Evolutionary conservation across 2,797 vertebrate species (phyloP), one percentile per base, ranked within the genome.

Genomic region (Pantherophis vulpinus): DNA sequence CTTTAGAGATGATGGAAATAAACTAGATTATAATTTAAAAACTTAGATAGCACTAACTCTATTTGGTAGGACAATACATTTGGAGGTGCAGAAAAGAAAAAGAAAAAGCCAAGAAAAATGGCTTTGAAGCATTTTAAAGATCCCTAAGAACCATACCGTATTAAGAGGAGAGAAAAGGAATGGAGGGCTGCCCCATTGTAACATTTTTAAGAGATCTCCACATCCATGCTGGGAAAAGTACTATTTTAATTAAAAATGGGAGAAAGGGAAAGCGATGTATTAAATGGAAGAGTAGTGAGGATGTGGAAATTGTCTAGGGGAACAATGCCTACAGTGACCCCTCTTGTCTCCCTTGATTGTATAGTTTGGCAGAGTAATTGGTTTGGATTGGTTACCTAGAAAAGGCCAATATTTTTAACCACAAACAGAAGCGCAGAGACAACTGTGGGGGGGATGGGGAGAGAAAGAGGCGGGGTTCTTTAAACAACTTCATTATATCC

Each of bases 21-120:
- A 93, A 90, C 86, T 90, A 37, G n/a, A 27, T 86, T 90, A 56
- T 55, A 90, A 70, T 93, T 93, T 93, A 54, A 91, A 93, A 86
- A 32, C 88, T 93, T 94, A 92, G 61, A 91, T 0, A 70, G 83
- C 20, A 74, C 32, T 54, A 74, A 11, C 63, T 14, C 8, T 58
- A 16, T 20, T 32, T 55, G 13, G 51, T 55, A 27, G 51, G 47
- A 55, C 2, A 1, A 51, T 87, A 58, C 16, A 87, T 20, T 83
- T 55, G 29, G 27, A 87, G 12, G 20, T n/a, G 1, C 8, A 87
- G 29, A 55, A 54, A 54, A 54, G 86, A 2, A 87, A 54, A 56
- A 18, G n/a, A 2, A 87, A 55, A 56, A n/a, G n/a, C 18, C n/a
- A 18, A 32, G 29, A 29, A 18, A 55, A 18, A 29, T 14, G 20